A percentile compares a stretch with the other conserved stretches of the same genome.
These are phyloP conservation scores for Fukomys damarensis DNA, from an alignment of 2,113 vertebrate genomes.

Conservation along the genomic window DNA sequence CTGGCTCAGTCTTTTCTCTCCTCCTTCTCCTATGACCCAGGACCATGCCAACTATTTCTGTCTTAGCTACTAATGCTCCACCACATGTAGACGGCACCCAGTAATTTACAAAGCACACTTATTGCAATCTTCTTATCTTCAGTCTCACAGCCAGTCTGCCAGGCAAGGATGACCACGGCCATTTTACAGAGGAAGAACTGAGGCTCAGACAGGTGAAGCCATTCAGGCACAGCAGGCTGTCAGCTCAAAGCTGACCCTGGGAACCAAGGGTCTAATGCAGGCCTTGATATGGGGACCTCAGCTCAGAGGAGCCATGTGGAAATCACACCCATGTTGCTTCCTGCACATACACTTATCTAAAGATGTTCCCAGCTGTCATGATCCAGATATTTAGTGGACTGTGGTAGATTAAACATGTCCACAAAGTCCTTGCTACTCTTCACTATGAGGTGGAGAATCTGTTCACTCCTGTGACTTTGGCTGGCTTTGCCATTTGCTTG, in stretches of 20 bases:
- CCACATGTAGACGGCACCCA: not conserved
- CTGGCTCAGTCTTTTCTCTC: not conserved
- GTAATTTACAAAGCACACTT: not conserved
- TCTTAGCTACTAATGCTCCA: not conserved
- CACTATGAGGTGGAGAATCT: not conserved
- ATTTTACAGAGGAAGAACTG: conserved; percentile 4
- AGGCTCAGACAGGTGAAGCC: not conserved
- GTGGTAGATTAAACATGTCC: not conserved
- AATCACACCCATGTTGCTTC: not conserved
- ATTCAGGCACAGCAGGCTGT: not conserved
- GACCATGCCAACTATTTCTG: not conserved
- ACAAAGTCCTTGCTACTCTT: not conserved
- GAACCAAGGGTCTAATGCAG: not conserved
- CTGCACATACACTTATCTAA: not conserved
- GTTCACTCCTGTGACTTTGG: not conserved
- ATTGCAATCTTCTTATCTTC: not conserved
- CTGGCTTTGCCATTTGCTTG: conserved; percentile 20
- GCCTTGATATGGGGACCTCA: not conserved
- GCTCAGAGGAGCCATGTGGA: not conserved
- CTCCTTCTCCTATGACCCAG: not conserved
- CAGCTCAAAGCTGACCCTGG: not conserved
- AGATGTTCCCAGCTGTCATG: not conserved
- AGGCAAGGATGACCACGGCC: not conserved
- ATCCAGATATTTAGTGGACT: not conserved
- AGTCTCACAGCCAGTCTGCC: not conserved